phyloP scores from a whole-genome alignment of 2,113 vertebrate genomes.

The Toxotes jaculatrix region DNA sequence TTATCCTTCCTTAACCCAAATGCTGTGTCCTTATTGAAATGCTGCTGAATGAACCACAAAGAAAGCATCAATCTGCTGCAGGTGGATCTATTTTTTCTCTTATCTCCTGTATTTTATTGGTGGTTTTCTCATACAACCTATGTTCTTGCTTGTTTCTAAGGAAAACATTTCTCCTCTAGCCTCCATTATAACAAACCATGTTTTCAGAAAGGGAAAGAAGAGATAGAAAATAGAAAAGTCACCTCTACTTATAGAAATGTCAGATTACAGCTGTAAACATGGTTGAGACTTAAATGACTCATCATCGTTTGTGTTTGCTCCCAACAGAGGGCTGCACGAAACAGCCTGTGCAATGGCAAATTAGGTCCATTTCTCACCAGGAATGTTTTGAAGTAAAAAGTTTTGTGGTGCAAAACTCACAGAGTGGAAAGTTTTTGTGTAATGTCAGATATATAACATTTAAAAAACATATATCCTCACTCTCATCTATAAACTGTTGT shows the following conservation, averaged over 20 bases:
- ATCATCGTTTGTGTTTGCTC: constrained; percentile 21
- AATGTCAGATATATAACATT: neutral
- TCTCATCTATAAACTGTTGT: too few relatives aligned
- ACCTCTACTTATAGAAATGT: neutral
- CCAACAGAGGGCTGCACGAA: neutral
- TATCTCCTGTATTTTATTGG: neutral
- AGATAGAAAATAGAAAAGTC: neutral
- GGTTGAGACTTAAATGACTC: constrained; percentile 2
- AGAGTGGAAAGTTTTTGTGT: neutral
- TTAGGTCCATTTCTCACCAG: neutral
- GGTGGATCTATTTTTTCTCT: neutral
- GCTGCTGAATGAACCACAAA: constrained; percentile 10
- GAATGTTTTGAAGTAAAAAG: too few relatives aligned
- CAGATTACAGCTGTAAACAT: constrained; percentile 32
- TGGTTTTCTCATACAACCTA: neutral
- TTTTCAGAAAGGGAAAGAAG: neutral
- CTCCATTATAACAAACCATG: neutral
- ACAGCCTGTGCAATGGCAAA: neutral
- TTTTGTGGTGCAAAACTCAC: neutral
- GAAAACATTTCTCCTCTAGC: neutral
- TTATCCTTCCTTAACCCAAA: constrained; percentile 24
- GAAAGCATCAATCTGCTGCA: neutral
- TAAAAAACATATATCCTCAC: neutral
- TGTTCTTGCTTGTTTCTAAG: constrained; percentile 16
- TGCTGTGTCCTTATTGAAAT: constrained; percentile 7